These are phyloP conservation scores for Yponomeuta malinellus DNA, from an alignment of 2,888 invertebrate species.

Conservation along the genomic window DNA sequence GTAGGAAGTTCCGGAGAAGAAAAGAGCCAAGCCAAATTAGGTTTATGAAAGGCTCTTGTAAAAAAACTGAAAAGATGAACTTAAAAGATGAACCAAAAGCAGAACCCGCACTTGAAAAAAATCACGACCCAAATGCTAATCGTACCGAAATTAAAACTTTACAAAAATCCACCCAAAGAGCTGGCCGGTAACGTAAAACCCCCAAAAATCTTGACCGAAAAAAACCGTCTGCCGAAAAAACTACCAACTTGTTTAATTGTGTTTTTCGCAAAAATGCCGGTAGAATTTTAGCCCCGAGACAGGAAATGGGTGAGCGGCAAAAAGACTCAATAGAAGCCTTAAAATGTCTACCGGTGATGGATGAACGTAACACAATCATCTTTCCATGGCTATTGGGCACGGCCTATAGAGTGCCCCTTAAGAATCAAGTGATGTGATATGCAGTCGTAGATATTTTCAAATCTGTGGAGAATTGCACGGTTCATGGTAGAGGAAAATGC, in stretches of 20 bases:
- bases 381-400: slow-evolving; percentile 50
- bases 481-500: too few relatives aligned
- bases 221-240: slow-evolving; percentile 43
- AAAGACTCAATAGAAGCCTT: slow-evolving; percentile 58
- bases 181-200: slow-evolving; percentile 55
- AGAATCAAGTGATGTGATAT: slow-evolving; percentile 70
- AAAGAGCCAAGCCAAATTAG: too few relatives aligned
- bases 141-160: slow-evolving; percentile 19
- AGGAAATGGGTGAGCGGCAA: slow-evolving; percentile 67
- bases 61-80: too few relatives aligned
- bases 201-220: slow-evolving; percentile 44
- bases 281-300: slow-evolving; percentile 52
- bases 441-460: slow-evolving; percentile 31
- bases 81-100: not conserved
- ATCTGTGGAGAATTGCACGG: too few relatives aligned
- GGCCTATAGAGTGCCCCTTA: slow-evolving; percentile 67
- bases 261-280: slow-evolving; percentile 59
- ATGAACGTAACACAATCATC: slow-evolving; percentile 69
- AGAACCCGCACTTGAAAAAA: not conserved
- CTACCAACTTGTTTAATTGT: slow-evolving; percentile 44
- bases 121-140: not conserved
- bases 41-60: too few relatives aligned
- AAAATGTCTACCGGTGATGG: slow-evolving; percentile 65
- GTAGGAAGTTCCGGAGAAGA: too few relatives aligned
- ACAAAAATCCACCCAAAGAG: slow-evolving; percentile 41